Evolutionary conservation across 92 coral and sea anemone genomes (phyloP).

Genomic region (Umimayanthus kanabou): DNA sequence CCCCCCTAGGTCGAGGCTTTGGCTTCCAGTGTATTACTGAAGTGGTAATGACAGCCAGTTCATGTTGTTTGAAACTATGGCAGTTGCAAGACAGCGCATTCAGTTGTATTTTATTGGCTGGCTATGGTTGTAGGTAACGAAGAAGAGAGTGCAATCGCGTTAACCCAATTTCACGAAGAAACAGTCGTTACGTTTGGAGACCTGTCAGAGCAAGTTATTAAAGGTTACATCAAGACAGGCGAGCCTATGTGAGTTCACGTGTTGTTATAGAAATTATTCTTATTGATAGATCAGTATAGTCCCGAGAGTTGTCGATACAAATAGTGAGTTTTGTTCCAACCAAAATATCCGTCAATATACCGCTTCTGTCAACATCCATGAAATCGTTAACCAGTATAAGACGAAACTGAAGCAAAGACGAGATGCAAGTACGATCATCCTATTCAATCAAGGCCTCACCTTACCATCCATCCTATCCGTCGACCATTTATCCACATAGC

Average conservation of each 20-base stretch:
- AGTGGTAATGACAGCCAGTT: no score
- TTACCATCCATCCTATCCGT: no score
- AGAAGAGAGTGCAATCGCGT: slow-evolving; percentile 7
- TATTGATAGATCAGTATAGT: neutral
- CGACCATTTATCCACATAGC: no score
- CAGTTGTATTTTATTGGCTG: neutral
- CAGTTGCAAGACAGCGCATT: no score
- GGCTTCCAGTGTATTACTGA: no score
- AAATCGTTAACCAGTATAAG: no score
- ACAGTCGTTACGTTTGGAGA: slow-evolving; percentile 88
- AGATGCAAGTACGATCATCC: no score
- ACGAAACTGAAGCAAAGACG: no score
- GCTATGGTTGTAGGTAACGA: neutral
- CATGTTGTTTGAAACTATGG: no score
- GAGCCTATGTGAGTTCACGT: slow-evolving; percentile 87
- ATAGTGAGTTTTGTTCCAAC: neutral
- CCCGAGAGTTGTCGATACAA: neutral
- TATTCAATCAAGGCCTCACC: no score
- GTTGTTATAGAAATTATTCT: neutral
- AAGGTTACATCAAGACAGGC: slow-evolving; percentile 83
- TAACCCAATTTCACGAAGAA: slow-evolving; percentile 90
- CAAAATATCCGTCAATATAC: no score
- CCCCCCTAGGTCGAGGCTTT: no score
- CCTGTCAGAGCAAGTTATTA: slow-evolving; percentile 82
- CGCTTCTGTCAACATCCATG: neutral